Percentiles rank a stretch among this genome's conserved stretches.
Conservation (phyloP, 2,888 invertebrate species). For the Beris chalybata region DNA sequence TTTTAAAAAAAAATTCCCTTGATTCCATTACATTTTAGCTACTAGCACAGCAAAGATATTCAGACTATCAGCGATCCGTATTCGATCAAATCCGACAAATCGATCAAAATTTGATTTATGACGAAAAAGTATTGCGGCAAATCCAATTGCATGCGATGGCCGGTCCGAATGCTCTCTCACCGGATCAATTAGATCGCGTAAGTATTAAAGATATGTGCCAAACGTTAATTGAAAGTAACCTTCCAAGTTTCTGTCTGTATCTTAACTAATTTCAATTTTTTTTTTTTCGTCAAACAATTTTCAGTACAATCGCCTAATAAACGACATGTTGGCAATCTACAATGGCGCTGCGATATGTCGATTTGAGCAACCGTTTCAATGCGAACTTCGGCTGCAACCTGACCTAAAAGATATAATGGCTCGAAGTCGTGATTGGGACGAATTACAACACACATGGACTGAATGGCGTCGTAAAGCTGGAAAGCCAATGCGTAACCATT, state of each 20-base stretch:
- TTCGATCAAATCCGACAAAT: conserved; percentile 75
- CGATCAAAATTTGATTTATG: conserved; percentile 67
- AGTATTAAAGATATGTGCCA: conserved; percentile 44
- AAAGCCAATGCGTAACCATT: conserved; percentile 74
- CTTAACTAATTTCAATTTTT: conserved; percentile 3
- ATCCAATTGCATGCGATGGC: conserved; percentile 75
- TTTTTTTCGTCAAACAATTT: background rate
- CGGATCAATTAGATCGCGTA: conserved; percentile 82
- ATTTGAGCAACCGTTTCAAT: conserved; percentile 80
- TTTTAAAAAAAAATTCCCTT: no score
- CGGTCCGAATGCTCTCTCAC: conserved; percentile 80
- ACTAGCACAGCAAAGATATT: conserved; percentile 78
- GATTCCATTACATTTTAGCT: conserved; percentile 60
- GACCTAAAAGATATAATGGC: conserved; percentile 79
- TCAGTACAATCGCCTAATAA: conserved; percentile 84
- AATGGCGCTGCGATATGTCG: conserved; percentile 83
- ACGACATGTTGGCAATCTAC: conserved; percentile 86
- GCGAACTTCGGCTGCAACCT: conserved; percentile 79
- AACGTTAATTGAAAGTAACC: background rate
- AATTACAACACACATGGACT: conserved; percentile 84
- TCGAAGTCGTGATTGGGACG: conserved; percentile 81
- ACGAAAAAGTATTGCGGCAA: conserved; percentile 72
- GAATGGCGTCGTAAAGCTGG: conserved; percentile 89
- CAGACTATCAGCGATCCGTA: conserved; percentile 78
- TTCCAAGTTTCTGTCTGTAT: background rate